Conservation (phyloP, 2,113 vertebrate genomes). For the Macrotis lagotis region DNA sequence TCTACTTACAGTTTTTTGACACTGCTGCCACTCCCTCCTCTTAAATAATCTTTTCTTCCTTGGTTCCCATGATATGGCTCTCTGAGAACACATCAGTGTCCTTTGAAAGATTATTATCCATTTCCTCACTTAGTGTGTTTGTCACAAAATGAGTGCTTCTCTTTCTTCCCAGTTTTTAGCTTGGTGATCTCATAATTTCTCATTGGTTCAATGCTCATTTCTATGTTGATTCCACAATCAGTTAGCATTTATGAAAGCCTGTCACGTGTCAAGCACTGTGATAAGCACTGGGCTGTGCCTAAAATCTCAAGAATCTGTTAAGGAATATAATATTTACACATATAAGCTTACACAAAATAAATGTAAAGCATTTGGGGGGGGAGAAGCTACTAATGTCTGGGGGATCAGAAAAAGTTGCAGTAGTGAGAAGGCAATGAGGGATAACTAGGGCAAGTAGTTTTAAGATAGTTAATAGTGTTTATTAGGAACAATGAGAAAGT, state of each 20-base stretch:
- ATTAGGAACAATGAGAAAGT: neutral
- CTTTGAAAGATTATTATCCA: neutral
- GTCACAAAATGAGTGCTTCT: neutral
- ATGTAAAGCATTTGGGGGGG: neutral
- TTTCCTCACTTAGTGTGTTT: neutral
- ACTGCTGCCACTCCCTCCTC: neutral
- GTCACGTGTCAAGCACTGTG: too few relatives aligned
- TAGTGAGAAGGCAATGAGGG: neutral
- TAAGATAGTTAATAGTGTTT: neutral
- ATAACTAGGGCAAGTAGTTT: neutral
- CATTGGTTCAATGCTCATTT: neutral
- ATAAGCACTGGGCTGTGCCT: neutral
- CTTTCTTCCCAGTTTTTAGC: neutral
- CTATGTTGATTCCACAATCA: neutral
- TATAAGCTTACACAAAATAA: neutral
- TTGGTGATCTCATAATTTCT: neutral
- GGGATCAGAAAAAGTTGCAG: neutral
- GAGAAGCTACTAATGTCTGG: neutral
- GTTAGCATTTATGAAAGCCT: neutral
- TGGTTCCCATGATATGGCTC: neutral
- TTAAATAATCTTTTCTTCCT: neutral
- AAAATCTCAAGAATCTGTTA: neutral
- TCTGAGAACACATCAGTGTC: neutral
- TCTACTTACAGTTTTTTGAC: neutral
- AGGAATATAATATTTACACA: neutral